Evolutionary conservation across 2,888 invertebrate species (phyloP), one percentile per base, ranked within the genome.

Genomic region (Liodrosophila aerea): DNA sequence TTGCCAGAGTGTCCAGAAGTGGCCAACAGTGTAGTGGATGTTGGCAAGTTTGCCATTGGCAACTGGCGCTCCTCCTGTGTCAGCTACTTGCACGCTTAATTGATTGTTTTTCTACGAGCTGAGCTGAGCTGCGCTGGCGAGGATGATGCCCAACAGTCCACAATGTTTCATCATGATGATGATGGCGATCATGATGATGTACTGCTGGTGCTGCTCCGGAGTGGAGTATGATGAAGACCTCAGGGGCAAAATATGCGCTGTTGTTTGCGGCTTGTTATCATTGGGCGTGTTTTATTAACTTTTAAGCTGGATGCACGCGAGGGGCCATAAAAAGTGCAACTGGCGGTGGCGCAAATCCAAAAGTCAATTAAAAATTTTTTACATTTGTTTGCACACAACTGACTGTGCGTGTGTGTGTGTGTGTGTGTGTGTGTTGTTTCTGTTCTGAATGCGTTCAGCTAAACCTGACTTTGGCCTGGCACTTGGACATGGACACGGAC

Each of bases 271-370:
- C 88, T 88, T 88, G 87, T 87, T 88, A 87, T 88, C 86, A 86
- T 87, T 88, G 87, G 87, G 88, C 88, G 87, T 88, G 86, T 87
- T 88, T 88, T 88, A 88, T 88, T 88, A 88, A 88, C 88, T 88
- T 88, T 88, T 88, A 88, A 88, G 82, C 82, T 77, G 75, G 64
- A 69, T 85, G 69, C 86, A 85, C 86, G 84, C 80, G 82, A 86
- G 82, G 65, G 70, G 82, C 82, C 82, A 86, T 86, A 82, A 86
- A 76, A 85, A 86, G 74, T 82, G 86, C 82, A 82, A 86, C 84
- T 76, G 75, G 64, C 65, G 68, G 70, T 60, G 74, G 70, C 63
- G 63, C 69, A 65, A 66, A 72, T 82, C 70, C 82, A 84, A 86
- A 81, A 83, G 82, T 83, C 82, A 83, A 83, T 83, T 83, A 83